phyloP scores from a whole-genome alignment of 2,113 vertebrate species.

The Vicugna pacos region DNA sequence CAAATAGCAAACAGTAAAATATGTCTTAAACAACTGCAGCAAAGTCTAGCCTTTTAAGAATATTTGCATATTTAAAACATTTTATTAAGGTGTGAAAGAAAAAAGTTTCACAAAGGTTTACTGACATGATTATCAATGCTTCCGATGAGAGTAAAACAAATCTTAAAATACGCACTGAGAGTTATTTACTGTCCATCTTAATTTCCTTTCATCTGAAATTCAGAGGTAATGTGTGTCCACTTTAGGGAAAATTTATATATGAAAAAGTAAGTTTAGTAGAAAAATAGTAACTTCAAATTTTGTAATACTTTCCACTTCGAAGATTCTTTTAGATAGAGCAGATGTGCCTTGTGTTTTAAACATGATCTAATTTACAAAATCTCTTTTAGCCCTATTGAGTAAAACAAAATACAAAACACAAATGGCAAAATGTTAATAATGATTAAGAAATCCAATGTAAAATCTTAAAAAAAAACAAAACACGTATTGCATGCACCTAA shows the following conservation, averaged over 20 bases:
- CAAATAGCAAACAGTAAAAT: slow-evolving; percentile 20
- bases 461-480: neutral
- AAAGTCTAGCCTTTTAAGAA: slow-evolving; percentile 38
- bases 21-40: slow-evolving; percentile 12
- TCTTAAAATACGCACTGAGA: slow-evolving; percentile 16
- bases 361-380: slow-evolving; percentile 65
- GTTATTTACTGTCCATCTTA: slow-evolving; percentile 54
- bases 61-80: slow-evolving; percentile 50
- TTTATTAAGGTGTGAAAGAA: slow-evolving; percentile 49
- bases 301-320: slow-evolving; percentile 72
- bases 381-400: slow-evolving; percentile 55
- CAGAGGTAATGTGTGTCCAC: slow-evolving; percentile 61
- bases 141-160: slow-evolving; percentile 51
- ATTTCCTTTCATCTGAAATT: slow-evolving; percentile 67
- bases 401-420: slow-evolving; percentile 68
- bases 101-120: slow-evolving; percentile 29
- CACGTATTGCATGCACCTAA: neutral
- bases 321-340: slow-evolving; percentile 65
- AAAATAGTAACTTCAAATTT: slow-evolving; percentile 79
- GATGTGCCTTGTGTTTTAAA: slow-evolving; percentile 60
- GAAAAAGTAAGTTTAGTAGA: slow-evolving; percentile 75
- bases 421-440: slow-evolving; percentile 43
- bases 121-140: slow-evolving; percentile 46
- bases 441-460: slow-evolving; percentile 39
- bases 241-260: slow-evolving; percentile 69